Evolutionary conservation across 1,140 invertebrate genomes (phyloP), one percentile per base, ranked within the genome.

Genomic region (Prorops nasuta): DNA sequence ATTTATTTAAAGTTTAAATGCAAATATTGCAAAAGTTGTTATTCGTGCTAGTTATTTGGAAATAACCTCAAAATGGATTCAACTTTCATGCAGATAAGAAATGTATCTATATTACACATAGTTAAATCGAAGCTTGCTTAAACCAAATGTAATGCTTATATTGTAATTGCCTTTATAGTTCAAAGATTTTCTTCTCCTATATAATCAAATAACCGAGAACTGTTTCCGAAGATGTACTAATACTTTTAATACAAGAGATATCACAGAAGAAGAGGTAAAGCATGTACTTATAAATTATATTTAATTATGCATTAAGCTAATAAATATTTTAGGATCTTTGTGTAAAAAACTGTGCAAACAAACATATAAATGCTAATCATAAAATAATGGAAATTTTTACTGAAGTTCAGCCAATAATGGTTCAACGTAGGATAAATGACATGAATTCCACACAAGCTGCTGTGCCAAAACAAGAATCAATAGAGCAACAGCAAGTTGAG

Each of bases 341-440:
- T 60, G 54, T 82, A 14, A 65, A 69, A 18, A 64, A 56, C 12
- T 83, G 81, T 71, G 71, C 74, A 6, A 60, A 62, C 3, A 81
- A 82, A 62, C 72, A 80, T 51, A 64, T 81, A n/a, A 67, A 73
- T n/a, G 72, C 74, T 7, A 84, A 84, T 66, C 80, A 83, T 39
- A 79, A 77, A 60, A 64, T 81, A 22, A 83, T 84, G 81, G 46
- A 74, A 28, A 63, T 80, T 19, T 84, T 79, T 63, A 70, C 81
- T 60, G 81, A 84, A 63, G 68, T 82, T 10, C 80, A 81, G 52
- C 78, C 80, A 22, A 36, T 59, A 36, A 70, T 82, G 36, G 53
- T 75, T 19, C 76, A 71, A 40, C 80, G 65, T 50, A 67, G 69
- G 44, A 67, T 77, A 39, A 71, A 80, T 39, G 77, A 81, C 53